Percentiles rank a stretch among this genome's conserved stretches.
Evolutionary conservation across 2,888 invertebrate species (phyloP).

Genomic region (Cephalotes varians): DNA sequence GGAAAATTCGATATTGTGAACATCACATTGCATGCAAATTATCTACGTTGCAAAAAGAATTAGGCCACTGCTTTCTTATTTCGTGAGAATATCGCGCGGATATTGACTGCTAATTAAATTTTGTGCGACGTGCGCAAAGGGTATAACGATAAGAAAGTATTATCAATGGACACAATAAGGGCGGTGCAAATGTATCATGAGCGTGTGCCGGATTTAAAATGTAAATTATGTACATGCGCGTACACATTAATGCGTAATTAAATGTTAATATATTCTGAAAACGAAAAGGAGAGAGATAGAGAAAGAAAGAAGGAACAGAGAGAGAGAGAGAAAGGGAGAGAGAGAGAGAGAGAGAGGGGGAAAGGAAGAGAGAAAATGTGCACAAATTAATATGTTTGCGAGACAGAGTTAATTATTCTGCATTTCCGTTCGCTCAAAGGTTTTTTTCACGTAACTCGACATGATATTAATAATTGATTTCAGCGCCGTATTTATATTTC

Average conservation of each 20-base stretch:
- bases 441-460: not conserved
- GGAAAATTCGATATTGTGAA: not conserved
- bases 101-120: conserved; percentile 43
- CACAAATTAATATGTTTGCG: conserved; percentile 60
- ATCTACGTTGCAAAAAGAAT: conserved; percentile 2
- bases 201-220: conserved; percentile 67
- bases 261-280: conserved; percentile 65
- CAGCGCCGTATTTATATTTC: not conserved
- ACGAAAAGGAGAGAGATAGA: conserved; percentile 2
- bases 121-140: conserved; percentile 3
- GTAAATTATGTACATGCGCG: conserved; percentile 60
- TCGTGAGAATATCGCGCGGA: not conserved
- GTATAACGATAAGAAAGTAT: conserved; percentile 37
- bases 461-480: not conserved
- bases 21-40: not conserved
- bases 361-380: conserved; percentile 3
- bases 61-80: not conserved
- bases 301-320: not conserved
- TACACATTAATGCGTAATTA: conserved; percentile 57
- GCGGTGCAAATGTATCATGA: conserved; percentile 66
- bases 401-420: conserved; percentile 14
- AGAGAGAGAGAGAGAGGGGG: not conserved
- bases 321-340: not conserved
- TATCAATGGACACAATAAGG: conserved; percentile 70
- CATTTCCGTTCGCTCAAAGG: not conserved